Percentiles rank a stretch among this genome's conserved stretches.
Conservation (phyloP, 2,888 invertebrate species). For the Scaptomyza polygonia region DNA sequence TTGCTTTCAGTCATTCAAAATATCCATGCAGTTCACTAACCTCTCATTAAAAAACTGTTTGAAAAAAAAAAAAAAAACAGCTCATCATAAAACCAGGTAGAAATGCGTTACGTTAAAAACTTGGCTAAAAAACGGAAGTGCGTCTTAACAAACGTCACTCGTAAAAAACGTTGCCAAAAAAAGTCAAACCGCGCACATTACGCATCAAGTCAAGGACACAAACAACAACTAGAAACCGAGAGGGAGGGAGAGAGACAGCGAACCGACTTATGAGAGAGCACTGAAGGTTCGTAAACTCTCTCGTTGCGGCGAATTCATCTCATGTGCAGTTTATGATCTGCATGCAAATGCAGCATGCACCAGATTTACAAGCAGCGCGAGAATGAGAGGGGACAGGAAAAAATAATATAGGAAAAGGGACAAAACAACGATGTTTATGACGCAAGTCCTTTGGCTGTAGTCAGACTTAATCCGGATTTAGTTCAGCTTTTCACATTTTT, state of each 20-base stretch:
- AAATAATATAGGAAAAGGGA: slow-evolving; percentile 5
- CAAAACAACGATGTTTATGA: slow-evolving; percentile 66
- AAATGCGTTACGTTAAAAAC: slow-evolving; percentile 15
- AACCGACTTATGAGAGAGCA: neutral
- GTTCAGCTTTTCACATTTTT: slow-evolving; percentile 75
- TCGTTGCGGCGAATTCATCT: slow-evolving; percentile 63
- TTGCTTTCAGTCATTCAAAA: slow-evolving; percentile 22
- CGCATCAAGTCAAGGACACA: slow-evolving; percentile 51
- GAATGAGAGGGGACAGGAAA: neutral
- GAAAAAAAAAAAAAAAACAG: slow-evolving; percentile 19
- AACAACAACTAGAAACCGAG: neutral
- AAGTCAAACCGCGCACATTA: slow-evolving; percentile 72
- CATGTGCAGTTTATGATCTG: slow-evolving; percentile 21
- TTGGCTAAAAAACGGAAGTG: slow-evolving; percentile 69
- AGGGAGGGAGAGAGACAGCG: no score
- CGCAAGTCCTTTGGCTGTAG: slow-evolving; percentile 50
- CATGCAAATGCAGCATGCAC: slow-evolving; percentile 46
- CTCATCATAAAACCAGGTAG: slow-evolving; percentile 53
- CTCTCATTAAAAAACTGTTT: slow-evolving; percentile 56
- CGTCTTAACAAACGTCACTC: slow-evolving; percentile 23
- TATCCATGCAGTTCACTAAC: slow-evolving; percentile 46
- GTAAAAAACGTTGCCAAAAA: slow-evolving; percentile 68
- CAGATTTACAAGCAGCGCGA: slow-evolving; percentile 22
- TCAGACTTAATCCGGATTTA: slow-evolving; percentile 79
- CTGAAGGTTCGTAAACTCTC: neutral